These are phyloP conservation scores for Asobara japonica DNA, from an alignment of 1,140 invertebrate species.

Conservation along the genomic window DNA sequence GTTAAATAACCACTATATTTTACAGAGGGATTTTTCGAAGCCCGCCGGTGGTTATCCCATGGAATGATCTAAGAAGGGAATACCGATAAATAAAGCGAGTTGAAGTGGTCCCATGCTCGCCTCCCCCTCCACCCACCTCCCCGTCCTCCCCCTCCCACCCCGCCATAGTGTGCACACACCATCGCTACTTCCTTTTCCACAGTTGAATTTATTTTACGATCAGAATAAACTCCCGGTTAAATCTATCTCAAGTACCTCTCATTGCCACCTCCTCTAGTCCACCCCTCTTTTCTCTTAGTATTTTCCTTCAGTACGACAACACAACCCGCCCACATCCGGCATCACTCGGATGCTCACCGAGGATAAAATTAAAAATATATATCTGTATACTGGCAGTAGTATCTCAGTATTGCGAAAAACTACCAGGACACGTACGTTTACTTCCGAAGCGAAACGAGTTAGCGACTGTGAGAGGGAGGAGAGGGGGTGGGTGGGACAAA, in stretches of 20 bases:
- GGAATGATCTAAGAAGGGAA: slow-evolving; percentile 34
- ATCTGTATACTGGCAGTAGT: neutral
- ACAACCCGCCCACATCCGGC: slow-evolving; percentile 6
- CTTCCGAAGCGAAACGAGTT: neutral
- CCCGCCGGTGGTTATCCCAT: slow-evolving; percentile 20
- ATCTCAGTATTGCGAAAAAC: neutral
- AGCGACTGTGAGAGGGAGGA: neutral
- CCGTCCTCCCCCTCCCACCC: no score
- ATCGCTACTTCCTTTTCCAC: neutral
- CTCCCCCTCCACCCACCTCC: neutral
- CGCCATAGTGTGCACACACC: neutral
- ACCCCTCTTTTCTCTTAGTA: neutral
- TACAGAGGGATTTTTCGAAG: neutral
- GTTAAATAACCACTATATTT: neutral
- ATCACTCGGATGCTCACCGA: neutral
- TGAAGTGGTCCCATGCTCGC: slow-evolving; percentile 26
- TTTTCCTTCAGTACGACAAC: neutral
- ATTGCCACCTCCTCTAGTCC: slow-evolving; percentile 12
- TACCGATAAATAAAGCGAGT: slow-evolving; percentile 30
- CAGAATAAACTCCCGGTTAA: slow-evolving; percentile 15
- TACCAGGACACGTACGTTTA: neutral
- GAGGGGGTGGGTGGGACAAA: no score
- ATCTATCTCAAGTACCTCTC: slow-evolving; percentile 1
- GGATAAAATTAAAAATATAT: slow-evolving; percentile 14
- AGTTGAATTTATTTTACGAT: slow-evolving; percentile 30